phyloP scores from a whole-genome alignment of 2,113 vertebrate genomes.

The Gila orcuttii region DNA sequence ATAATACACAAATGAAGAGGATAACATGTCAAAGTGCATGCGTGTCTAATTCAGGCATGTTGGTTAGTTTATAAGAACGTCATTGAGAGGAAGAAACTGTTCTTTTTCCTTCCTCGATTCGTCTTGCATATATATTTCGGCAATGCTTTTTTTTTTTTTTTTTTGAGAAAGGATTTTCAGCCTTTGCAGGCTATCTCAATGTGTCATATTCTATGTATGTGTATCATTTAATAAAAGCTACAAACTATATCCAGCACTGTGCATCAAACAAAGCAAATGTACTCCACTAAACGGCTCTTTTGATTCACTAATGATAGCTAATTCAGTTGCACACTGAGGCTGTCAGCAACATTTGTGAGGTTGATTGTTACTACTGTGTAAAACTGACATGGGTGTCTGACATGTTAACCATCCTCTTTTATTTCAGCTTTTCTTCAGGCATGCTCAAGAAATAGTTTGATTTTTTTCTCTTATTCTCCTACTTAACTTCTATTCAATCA shows the following conservation, averaged over 20 bases:
- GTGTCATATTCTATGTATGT: neutral
- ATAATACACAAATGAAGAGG: neutral
- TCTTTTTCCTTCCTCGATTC: neutral
- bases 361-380: slow-evolving; percentile 1
- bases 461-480: neutral
- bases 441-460: neutral
- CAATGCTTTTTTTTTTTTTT: neutral
- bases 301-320: slow-evolving; percentile 7
- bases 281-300: neutral
- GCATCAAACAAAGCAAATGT: neutral
- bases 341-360: slow-evolving; percentile 20
- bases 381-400: slow-evolving; percentile 1
- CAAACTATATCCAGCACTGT: neutral
- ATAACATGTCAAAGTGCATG: neutral
- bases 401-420: neutral
- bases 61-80: neutral
- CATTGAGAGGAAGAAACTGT: neutral
- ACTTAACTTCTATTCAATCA: neutral
- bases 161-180: neutral
- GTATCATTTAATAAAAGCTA: neutral
- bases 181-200: neutral
- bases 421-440: neutral
- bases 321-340: neutral
- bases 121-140: neutral
- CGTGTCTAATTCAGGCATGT: neutral